Evolutionary conservation across 2,888 invertebrate genomes (phyloP).

Genomic region (Acrobasis suavella): DNA sequence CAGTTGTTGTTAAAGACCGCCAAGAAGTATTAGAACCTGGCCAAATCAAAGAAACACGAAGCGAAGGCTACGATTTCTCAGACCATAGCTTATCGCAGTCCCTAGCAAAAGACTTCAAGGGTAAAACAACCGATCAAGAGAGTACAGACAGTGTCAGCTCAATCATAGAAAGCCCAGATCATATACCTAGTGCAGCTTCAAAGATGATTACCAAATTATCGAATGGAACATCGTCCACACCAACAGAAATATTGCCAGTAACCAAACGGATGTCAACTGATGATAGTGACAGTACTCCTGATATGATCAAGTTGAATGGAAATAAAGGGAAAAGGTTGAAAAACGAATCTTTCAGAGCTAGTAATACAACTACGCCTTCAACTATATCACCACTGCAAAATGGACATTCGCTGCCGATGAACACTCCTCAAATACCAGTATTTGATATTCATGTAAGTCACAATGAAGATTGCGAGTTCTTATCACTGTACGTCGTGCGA

Average conservation of each 20-base stretch:
- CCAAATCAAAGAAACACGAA: conserved; percentile 52
- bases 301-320: conserved; percentile 57
- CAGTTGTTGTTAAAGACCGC: conserved; percentile 54
- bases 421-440: conserved; percentile 66
- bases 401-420: conserved; percentile 67
- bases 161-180: conserved; percentile 66
- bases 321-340: conserved; percentile 59
- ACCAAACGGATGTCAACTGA: conserved; percentile 42
- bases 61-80: conserved; percentile 60
- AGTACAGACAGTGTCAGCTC: conserved; percentile 71
- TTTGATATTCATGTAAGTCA: conserved; percentile 73
- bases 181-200: conserved; percentile 60
- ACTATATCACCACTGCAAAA: conserved; percentile 76
- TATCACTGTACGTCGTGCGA: conserved; percentile 70
- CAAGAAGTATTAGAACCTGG: conserved; percentile 52
- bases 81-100: conserved; percentile 57
- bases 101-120: conserved; percentile 48
- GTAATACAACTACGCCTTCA: conserved; percentile 72
- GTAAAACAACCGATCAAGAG: conserved; percentile 68
- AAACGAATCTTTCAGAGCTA: conserved; percentile 66
- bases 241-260: conserved; percentile 51
- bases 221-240: conserved; percentile 75
- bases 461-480: conserved; percentile 74
- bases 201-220: conserved; percentile 75
- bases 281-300: conserved; percentile 68